Evolutionary conservation across 1,140 invertebrate species (phyloP).

Genomic region (Trachymyrmex septentrionalis): DNA sequence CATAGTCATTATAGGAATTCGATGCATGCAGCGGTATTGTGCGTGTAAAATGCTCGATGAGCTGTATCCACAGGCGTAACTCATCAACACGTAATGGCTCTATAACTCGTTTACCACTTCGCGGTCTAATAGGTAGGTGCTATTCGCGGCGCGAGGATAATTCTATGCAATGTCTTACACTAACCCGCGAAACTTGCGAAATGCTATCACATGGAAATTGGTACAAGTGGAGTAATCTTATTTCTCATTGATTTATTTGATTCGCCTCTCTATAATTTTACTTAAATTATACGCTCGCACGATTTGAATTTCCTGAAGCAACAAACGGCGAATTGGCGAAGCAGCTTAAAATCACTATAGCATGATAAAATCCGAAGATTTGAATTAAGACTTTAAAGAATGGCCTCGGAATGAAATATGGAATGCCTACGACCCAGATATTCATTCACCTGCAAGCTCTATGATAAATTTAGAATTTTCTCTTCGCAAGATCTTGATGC

Average conservation of each 20-base stretch:
- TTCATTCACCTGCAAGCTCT: conserved; percentile 3
- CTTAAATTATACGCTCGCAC: conserved; percentile 6
- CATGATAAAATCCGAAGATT: neutral
- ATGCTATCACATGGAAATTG: conserved; percentile 12
- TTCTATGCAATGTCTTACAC: conserved; percentile 1
- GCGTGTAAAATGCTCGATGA: conserved; percentile 47
- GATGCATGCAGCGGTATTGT: conserved; percentile 34
- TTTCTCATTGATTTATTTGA: conserved; percentile 7
- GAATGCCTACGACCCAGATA: conserved; percentile 2
- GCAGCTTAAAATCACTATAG: conserved; percentile 2
- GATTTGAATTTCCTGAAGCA: conserved; percentile 18
- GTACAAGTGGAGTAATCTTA: conserved; percentile 23
- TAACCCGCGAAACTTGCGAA: conserved; percentile 18
- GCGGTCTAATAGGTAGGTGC: conserved; percentile 5
- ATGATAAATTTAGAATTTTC: conserved; percentile 32
- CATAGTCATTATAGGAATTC: conserved; percentile 22
- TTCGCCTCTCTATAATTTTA: conserved; percentile 4
- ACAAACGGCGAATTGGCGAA: neutral
- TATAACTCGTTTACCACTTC: conserved; percentile 30
- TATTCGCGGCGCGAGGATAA: conserved; percentile 17
- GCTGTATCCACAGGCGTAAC: conserved; percentile 1
- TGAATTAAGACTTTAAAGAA: conserved; percentile 27
- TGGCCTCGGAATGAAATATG: conserved; percentile 24
- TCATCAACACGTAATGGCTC: conserved; percentile 44
- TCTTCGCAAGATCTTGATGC: conserved; percentile 15